Evolutionary conservation across 2,888 invertebrate species (phyloP).

Genomic region (Tridacna crocea): DNA sequence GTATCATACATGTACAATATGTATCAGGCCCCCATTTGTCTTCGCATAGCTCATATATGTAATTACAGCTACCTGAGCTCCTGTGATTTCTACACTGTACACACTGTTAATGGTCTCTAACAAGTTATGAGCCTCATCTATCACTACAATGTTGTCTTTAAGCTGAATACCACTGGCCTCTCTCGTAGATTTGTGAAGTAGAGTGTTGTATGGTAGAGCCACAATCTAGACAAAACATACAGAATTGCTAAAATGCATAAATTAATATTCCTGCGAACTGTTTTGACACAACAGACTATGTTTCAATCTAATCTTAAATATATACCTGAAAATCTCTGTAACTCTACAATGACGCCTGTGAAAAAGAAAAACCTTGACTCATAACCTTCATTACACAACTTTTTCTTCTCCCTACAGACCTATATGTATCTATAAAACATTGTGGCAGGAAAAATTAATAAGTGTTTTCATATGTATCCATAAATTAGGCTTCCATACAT

Average conservation of each 20-base stretch:
- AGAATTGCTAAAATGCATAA: neutral
- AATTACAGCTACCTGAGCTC: conserved; percentile 85
- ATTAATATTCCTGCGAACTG: neutral
- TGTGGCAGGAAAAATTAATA: no score
- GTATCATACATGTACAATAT: no score
- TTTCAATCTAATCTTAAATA: neutral
- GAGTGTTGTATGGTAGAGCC: conserved; percentile 88
- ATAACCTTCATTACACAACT: no score
- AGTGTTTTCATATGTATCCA: no score
- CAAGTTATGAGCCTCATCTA: conserved; percentile 98
- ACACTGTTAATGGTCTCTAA: conserved; percentile 95
- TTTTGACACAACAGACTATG: neutral
- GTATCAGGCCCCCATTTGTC: no score
- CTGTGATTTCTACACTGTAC: conserved; percentile 90
- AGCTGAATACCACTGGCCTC: conserved; percentile 89
- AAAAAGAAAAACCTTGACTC: no score
- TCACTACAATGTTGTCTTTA: conserved; percentile 90
- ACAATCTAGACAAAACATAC: conserved; percentile 85
- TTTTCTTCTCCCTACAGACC: no score
- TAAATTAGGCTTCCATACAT: no score
- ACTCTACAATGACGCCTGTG: no score
- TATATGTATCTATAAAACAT: no score
- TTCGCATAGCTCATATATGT: no score
- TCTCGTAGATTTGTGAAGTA: conserved; percentile 92
- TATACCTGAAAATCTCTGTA: no score